These are phyloP conservation scores for Rhagoletis zephyria DNA, from an alignment of 1,140 invertebrate species.

Conservation along the genomic window DNA sequence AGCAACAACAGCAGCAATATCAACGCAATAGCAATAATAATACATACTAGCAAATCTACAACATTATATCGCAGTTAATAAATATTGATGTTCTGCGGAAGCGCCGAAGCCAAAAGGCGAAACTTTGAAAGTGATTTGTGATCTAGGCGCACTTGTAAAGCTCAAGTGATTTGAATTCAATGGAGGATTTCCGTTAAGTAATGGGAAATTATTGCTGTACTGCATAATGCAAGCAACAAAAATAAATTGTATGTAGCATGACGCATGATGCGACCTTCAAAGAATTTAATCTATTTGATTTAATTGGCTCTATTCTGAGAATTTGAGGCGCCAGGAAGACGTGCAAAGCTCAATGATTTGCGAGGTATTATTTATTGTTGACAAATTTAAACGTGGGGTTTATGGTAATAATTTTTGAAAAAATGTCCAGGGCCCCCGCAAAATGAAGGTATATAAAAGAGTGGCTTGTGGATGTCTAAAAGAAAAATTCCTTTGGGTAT, in stretches of 20 bases:
- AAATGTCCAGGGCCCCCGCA: no score
- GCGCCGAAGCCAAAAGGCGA: not conserved
- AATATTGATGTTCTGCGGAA: constrained; percentile 45
- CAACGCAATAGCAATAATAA: not conserved
- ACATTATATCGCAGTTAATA: constrained; percentile 42
- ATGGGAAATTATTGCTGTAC: constrained; percentile 42
- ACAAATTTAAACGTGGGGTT: no score
- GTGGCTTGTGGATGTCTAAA: no score
- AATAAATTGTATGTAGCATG: not conserved
- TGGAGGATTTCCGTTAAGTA: constrained; percentile 37
- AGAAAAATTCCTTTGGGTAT: no score
- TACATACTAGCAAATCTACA: not conserved
- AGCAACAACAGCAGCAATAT: not conserved
- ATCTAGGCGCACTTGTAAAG: constrained; percentile 21
- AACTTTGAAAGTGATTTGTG: not conserved
- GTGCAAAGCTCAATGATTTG: no score
- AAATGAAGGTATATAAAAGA: no score
- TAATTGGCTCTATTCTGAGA: not conserved
- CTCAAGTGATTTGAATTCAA: constrained; percentile 39
- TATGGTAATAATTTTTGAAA: no score
- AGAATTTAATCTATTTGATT: not conserved
- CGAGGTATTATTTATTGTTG: no score
- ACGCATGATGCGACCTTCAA: not conserved
- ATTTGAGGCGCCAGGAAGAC: no score
- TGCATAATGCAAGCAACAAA: constrained; percentile 16